Evolutionary conservation across 2,888 invertebrate species (phyloP), one percentile per base, ranked within the genome.

Genomic region (Nipponacmea schrenckii): DNA sequence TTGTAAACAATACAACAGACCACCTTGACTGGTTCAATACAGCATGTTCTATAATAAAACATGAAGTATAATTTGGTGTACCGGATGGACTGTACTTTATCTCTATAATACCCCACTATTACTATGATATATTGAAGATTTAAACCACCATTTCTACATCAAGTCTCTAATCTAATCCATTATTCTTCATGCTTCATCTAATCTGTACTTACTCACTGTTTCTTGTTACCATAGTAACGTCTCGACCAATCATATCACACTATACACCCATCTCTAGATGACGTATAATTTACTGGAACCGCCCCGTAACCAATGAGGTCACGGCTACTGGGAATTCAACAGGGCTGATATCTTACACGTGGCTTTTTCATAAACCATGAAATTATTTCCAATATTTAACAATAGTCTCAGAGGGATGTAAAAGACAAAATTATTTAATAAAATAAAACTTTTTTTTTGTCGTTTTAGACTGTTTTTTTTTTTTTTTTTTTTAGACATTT

Each of bases 271-370:
- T 24, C 20, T 56, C 14, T 12, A 24, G 56, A 24, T 56, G 56
- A 20, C 56, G 24, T 56, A 56, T 56, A 56, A 56, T 56, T 56
- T 56, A 24, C 20, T 24, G 56, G 56, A 56, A 56, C 56, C 56
- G 56, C 56, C 56, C 56, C 56, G 24, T 56, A 24, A 56, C 56
- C 20, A 56, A 24, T 56, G 20, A 24, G 24, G 24, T 39, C 39
- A 39, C 8, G 10, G 39, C 39, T 5, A 31, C 31, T 31, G 31
- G 31, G 31, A 31, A 31, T 31, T 31, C 31, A 31, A 31, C 31
- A 39, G 10, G 39, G 39, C 39, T 39, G 39, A 39, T 39, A 39
- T 39, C 39, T 39, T 39, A 39, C 39, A 31, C 7, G 31, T 31
- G 7, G 31, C 8, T 39, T 39, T 39, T 39, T 39, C 39, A 39